A percentile compares a stretch with the other conserved stretches of the same genome.
phyloP scores from a whole-genome alignment of 2,888 invertebrate genomes.

The Altica lythri region DNA sequence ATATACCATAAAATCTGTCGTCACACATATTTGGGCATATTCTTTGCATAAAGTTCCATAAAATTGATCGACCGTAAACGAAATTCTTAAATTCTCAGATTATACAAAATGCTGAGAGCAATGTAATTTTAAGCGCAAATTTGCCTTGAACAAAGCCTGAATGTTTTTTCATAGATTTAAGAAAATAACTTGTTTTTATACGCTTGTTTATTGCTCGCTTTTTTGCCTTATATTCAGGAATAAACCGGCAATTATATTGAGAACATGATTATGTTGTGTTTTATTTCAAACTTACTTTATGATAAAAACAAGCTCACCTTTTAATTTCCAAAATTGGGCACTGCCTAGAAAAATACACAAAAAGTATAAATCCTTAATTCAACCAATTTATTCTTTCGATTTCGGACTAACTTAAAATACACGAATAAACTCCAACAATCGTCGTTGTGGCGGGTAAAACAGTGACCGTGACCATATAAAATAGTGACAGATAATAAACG shows the following conservation, averaged over 20 bases:
- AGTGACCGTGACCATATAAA: too few relatives aligned
- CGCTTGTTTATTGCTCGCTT: slow-evolving; percentile 36
- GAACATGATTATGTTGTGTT: not conserved
- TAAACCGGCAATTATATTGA: slow-evolving; percentile 6
- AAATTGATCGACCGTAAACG: not conserved
- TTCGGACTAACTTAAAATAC: too few relatives aligned
- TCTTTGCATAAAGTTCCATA: not conserved
- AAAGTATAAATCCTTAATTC: too few relatives aligned
- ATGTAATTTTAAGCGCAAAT: slow-evolving; percentile 28
- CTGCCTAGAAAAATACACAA: too few relatives aligned
- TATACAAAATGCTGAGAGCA: slow-evolving; percentile 34
- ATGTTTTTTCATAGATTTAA: slow-evolving; percentile 30
- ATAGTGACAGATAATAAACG: too few relatives aligned
- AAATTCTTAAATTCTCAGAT: slow-evolving; percentile 23
- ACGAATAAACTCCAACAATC: too few relatives aligned
- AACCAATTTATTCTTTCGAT: too few relatives aligned
- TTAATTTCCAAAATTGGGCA: too few relatives aligned
- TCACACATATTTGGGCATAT: too few relatives aligned
- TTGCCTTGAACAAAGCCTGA: slow-evolving; percentile 36
- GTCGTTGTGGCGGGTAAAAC: too few relatives aligned
- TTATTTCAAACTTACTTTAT: not conserved
- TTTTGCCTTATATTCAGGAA: slow-evolving; percentile 17
- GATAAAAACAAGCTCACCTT: too few relatives aligned
- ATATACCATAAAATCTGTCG: too few relatives aligned
- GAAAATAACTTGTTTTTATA: slow-evolving; percentile 30